Evolutionary conservation across 2,113 vertebrate species (phyloP), one percentile per base, ranked within the genome.

Genomic region (Seriola rivoliana): DNA sequence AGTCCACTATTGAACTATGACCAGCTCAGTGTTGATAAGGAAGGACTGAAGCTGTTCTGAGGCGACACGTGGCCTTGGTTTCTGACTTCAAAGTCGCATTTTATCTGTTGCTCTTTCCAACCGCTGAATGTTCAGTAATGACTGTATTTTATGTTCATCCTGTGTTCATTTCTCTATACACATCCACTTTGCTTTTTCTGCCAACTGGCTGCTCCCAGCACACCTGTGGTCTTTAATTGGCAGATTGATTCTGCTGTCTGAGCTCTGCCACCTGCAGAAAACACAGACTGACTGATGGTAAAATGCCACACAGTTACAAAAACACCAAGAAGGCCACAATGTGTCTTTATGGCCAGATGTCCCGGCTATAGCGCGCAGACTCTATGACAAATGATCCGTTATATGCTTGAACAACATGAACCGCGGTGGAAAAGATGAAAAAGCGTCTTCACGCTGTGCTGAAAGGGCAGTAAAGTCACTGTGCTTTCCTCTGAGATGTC

Each of bases 161-260:
- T 25, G 9, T 11, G 40, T 66, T 55, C 42, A 36, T 73, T 75
- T 86, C 23, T 79, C 29, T 77, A 69, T 54, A 68, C 68, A 5
- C 16, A 58, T 74, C 50, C 73, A 21, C 81, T 85, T 60, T 60
- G 44, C 59, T 64, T 52, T 21, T 54, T 70, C 78, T 23, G 62
- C 78, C 80, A 78, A 57, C 65, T 48, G 65, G 85, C 69, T 74
- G 63, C 64, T 83, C 16, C 36, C 80, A 6, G 73, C 63, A 65
- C 80, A 84, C 85, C 80, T 83, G 84, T 14, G 57, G 71, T 82
- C 72, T 70, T 67, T 87, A 90, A 85, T 74, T 74, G 68, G 60
- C 64, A 78, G 80, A 85, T 86, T 81, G 83, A 89, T 86, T 82
- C n/a, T 75, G 74, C 58, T 67, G 89, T 82, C 81, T 85, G 55